These are phyloP conservation scores for Osmerus mordax DNA, from an alignment of 2,113 vertebrate genomes.

Conservation along the genomic window DNA sequence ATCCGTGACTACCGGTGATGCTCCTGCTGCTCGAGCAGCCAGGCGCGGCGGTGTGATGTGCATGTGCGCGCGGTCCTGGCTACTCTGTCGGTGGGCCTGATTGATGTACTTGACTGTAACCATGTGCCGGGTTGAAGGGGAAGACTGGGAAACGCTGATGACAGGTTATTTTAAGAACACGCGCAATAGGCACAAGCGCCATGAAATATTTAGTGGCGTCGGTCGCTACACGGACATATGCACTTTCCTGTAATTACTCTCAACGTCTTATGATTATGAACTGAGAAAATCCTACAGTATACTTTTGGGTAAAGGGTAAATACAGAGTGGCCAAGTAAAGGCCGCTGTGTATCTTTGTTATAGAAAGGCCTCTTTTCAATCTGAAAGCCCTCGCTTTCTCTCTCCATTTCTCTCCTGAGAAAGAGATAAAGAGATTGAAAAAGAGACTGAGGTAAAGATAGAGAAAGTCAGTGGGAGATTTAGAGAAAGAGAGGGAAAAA, in stretches of 20 bases:
- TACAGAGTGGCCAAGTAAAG: not conserved
- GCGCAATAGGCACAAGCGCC: constrained; percentile 43
- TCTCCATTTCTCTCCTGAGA: not conserved
- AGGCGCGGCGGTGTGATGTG: constrained; percentile 60
- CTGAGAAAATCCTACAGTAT: constrained; percentile 39
- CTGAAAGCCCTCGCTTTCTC: too few relatives aligned
- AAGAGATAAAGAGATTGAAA: not conserved
- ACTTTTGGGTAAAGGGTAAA: constrained; percentile 22
- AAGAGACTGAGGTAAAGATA: not conserved
- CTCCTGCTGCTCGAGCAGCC: constrained; percentile 66
- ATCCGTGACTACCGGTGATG: constrained; percentile 49
- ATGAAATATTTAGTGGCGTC: constrained; percentile 45
- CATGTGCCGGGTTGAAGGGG: constrained; percentile 60
- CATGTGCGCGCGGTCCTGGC: constrained; percentile 59
- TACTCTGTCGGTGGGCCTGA: constrained; percentile 62
- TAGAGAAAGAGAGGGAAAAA: too few relatives aligned
- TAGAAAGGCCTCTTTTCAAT: not conserved
- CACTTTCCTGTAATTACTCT: constrained; percentile 50
- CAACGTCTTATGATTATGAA: constrained; percentile 46
- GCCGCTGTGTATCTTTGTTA: not conserved
- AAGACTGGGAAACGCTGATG: constrained; percentile 32
- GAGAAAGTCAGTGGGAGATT: not conserved
- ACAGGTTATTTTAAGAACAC: constrained; percentile 56
- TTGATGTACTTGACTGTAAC: constrained; percentile 66
- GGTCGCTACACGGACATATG: constrained; percentile 19